phyloP scores from a whole-genome alignment of 1,140 invertebrate species.

The Neodiprion virginianus region DNA sequence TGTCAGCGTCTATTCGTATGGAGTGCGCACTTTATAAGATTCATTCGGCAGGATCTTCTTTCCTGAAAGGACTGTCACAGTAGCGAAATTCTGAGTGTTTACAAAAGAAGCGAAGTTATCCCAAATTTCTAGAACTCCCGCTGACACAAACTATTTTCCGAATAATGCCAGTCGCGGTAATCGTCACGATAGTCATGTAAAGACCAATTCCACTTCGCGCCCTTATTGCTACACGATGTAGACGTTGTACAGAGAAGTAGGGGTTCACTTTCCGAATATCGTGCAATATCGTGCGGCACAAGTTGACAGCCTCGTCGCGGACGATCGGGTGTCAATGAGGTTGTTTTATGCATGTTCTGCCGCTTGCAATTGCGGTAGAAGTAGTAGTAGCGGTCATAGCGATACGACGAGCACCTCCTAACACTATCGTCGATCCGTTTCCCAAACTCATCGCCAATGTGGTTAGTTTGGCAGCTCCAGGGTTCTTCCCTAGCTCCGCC shows the following conservation, averaged over 20 bases:
- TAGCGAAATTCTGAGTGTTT: no score
- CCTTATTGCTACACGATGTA: background rate
- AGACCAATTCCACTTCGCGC: background rate
- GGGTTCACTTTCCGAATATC: background rate
- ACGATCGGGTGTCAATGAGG: background rate
- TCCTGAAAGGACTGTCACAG: no score
- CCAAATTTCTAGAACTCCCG: no score
- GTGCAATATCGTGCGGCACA: background rate
- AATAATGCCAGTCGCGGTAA: background rate
- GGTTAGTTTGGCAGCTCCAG: background rate
- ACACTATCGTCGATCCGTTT: background rate
- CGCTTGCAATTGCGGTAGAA: background rate
- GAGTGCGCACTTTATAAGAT: no score
- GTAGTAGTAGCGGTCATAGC: background rate
- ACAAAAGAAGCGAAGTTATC: no score
- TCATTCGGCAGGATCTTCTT: no score
- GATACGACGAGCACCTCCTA: background rate
- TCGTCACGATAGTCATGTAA: background rate
- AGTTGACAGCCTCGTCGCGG: background rate
- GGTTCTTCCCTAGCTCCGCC: background rate
- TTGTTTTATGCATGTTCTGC: background rate
- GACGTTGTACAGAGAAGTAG: background rate
- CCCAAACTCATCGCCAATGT: no score
- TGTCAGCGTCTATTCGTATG: no score
- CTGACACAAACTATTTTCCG: background rate